Evolutionary conservation across 2,797 vertebrate genomes (phyloP).

Genomic region (Adrianichthys oophorus): DNA sequence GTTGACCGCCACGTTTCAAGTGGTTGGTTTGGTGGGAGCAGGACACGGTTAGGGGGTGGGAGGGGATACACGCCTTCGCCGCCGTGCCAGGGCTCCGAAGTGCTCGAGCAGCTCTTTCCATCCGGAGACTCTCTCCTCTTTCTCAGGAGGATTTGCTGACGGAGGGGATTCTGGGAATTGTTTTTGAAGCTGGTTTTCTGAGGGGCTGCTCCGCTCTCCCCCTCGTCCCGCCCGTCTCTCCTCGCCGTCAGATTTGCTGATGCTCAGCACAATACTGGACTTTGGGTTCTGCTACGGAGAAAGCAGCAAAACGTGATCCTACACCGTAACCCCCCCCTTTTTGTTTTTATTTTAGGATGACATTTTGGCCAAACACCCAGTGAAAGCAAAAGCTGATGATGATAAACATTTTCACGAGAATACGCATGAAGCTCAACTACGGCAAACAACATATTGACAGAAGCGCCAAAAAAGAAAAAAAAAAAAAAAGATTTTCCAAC

Average conservation of each 20-base stretch:
- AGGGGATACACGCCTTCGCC: constrained; percentile 69
- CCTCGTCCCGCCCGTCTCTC: constrained; percentile 54
- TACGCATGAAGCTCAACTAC: constrained; percentile 79
- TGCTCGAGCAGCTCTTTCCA: constrained; percentile 67
- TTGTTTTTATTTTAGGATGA: constrained; percentile 6
- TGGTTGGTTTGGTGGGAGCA: constrained; percentile 61
- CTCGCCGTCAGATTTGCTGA: constrained; percentile 65
- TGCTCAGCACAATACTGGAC: constrained; percentile 65
- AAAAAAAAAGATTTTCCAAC: constrained; percentile 51
- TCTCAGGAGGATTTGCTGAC: constrained; percentile 72
- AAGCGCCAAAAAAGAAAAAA: constrained; percentile 82
- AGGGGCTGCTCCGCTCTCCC: constrained; percentile 56
- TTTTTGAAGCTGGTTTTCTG: constrained; percentile 69
- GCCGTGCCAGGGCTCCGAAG: constrained; percentile 74
- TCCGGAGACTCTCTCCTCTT: constrained; percentile 60
- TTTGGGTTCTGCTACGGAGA: constrained; percentile 31
- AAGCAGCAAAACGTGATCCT: constrained; percentile 21
- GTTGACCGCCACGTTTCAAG: constrained; percentile 60
- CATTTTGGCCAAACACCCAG: constrained; percentile 34
- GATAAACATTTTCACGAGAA: constrained; percentile 39
- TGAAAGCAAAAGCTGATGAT: constrained; percentile 20
- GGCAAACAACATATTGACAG: constrained; percentile 78
- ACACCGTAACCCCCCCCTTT: not conserved
- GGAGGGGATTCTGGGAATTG: constrained; percentile 71
- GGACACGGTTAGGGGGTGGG: constrained; percentile 66